Evolutionary conservation across 2,113 vertebrate species (phyloP).

Genomic region (Pachypanchax playfairii): DNA sequence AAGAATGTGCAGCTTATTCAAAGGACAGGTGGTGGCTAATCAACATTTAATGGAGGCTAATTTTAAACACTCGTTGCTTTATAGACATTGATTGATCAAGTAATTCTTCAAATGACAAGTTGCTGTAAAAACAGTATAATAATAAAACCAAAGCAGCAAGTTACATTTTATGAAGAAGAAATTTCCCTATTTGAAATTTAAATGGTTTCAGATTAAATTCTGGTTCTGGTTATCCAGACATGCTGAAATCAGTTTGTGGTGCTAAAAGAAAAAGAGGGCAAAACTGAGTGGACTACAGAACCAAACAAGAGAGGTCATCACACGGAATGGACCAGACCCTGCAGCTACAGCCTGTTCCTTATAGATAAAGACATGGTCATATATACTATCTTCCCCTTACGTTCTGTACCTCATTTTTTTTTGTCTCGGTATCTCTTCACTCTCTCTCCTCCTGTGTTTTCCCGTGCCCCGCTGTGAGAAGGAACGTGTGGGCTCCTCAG

Average conservation of each 20-base stretch:
- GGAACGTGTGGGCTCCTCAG: slow-evolving; percentile 40
- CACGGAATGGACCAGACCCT: slow-evolving; percentile 31
- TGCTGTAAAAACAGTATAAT: no score
- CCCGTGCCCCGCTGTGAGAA: slow-evolving; percentile 22
- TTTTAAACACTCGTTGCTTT: background rate
- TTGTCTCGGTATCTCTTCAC: background rate
- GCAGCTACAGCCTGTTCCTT: slow-evolving; percentile 57
- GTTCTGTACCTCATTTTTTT: slow-evolving; percentile 3
- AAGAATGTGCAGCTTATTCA: background rate
- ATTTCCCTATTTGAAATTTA: no score
- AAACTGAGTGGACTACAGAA: slow-evolving; percentile 3
- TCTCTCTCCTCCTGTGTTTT: slow-evolving; percentile 13
- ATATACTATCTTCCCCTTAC: slow-evolving; percentile 12
- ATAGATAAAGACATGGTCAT: slow-evolving; percentile 68
- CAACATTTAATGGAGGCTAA: background rate
- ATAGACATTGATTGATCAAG: background rate
- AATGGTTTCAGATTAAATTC: no score
- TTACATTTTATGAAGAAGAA: no score
- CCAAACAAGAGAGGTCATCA: slow-evolving; percentile 28
- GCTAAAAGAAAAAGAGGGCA: slow-evolving; percentile 12
- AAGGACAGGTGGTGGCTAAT: background rate
- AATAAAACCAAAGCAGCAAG: no score
- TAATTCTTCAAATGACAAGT: background rate
- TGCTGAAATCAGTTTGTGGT: slow-evolving; percentile 14
- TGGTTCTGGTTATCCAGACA: slow-evolving; percentile 31